A percentile compares a stretch with the other conserved stretches of the same genome.
These are phyloP conservation scores for Subacronicta megacephala DNA, from an alignment of 2,888 invertebrate species.

Conservation along the genomic window DNA sequence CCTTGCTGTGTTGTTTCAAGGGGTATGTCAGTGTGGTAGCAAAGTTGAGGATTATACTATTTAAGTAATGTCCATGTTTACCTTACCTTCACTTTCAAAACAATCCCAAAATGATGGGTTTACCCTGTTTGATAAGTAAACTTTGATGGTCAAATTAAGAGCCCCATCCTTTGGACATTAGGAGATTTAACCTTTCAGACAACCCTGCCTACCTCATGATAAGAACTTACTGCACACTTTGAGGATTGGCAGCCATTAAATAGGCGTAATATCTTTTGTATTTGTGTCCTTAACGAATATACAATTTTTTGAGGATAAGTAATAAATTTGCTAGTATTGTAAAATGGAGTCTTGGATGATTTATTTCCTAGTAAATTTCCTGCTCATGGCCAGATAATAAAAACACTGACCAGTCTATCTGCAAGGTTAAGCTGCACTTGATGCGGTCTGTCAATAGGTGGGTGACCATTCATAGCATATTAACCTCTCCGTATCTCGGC, in stretches of 20 bases:
- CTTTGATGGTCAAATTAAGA: slow-evolving; percentile 1
- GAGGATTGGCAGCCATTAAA: not conserved
- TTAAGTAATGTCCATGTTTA: not conserved
- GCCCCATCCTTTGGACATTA: not conserved
- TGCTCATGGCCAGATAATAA: too few relatives aligned
- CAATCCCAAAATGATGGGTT: slow-evolving; percentile 1
- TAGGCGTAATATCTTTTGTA: not conserved
- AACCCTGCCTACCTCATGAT: slow-evolving; percentile 1
- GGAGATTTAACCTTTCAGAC: not conserved
- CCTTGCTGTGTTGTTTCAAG: too few relatives aligned
- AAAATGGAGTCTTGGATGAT: not conserved
- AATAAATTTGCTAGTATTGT: too few relatives aligned
- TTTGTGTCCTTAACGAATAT: not conserved
- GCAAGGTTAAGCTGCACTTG: too few relatives aligned
- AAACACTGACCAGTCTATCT: too few relatives aligned
- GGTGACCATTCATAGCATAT: too few relatives aligned
- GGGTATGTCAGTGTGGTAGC: too few relatives aligned
- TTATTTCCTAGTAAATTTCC: too few relatives aligned
- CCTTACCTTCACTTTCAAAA: not conserved
- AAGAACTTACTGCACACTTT: not conserved
- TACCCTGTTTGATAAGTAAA: slow-evolving; percentile 1
- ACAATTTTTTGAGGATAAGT: not conserved
- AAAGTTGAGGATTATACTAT: not conserved
- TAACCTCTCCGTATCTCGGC: too few relatives aligned
- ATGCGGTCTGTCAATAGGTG: too few relatives aligned